Evolutionary conservation across 2,888 invertebrate genomes (phyloP).

Genomic region (Drosophila histrio): DNA sequence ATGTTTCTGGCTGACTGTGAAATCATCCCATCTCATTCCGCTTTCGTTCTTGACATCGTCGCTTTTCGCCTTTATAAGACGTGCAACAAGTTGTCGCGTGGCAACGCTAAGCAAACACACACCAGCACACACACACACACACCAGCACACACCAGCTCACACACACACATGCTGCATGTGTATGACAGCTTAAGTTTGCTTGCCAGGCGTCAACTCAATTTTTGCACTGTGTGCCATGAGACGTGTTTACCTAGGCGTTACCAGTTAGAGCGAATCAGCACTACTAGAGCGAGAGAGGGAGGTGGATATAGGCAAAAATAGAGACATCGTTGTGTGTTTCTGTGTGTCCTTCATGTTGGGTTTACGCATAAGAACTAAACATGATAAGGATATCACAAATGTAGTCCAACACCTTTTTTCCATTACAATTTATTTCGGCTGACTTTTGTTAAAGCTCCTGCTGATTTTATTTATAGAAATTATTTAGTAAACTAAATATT

Average conservation of each 20-base stretch:
- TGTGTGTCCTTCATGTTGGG: conserved; percentile 1
- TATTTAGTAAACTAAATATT: neutral
- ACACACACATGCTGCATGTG: conserved; percentile 49
- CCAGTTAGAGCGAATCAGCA: conserved; percentile 11
- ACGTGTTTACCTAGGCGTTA: conserved; percentile 53
- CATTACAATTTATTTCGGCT: conserved; percentile 12
- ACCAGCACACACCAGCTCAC: conserved; percentile 32
- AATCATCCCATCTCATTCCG: conserved; percentile 1
- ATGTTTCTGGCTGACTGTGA: neutral
- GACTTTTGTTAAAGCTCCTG: neutral
- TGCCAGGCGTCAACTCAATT: conserved; percentile 74
- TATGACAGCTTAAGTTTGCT: conserved; percentile 72
- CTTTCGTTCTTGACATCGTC: conserved; percentile 19
- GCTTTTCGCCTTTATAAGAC: conserved; percentile 37
- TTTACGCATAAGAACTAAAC: neutral
- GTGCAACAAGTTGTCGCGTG: conserved; percentile 77
- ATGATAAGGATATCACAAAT: conserved; percentile 17
- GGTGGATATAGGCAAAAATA: neutral
- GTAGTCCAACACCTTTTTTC: conserved; percentile 1
- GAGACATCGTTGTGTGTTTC: neutral
- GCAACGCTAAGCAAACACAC: conserved; percentile 64
- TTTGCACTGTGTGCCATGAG: conserved; percentile 42
- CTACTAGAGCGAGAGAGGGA: neutral
- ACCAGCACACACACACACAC: conserved; percentile 33
- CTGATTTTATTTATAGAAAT: conserved; percentile 1